phyloP scores from a whole-genome alignment of 2,113 vertebrate species.

The Seriola aureovittata region DNA sequence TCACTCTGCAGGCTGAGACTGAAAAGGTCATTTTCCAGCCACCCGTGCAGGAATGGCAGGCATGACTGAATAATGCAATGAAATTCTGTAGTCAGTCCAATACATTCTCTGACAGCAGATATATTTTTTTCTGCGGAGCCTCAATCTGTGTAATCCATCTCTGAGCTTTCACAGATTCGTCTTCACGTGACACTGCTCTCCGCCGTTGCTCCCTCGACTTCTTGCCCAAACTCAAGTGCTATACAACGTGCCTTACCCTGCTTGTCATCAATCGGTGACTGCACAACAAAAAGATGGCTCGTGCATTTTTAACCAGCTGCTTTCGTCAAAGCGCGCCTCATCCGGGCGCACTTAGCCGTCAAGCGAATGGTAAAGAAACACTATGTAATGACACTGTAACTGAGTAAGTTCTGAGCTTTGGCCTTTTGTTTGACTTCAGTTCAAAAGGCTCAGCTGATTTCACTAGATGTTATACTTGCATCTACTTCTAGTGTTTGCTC shows the following conservation, averaged over 20 bases:
- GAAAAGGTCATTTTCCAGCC: constrained; percentile 61
- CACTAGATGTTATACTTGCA: neutral
- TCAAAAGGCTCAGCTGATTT: constrained; percentile 2
- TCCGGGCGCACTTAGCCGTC: constrained; percentile 22
- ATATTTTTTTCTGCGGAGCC: constrained; percentile 15
- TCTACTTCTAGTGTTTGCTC: neutral
- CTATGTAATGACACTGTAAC: neutral
- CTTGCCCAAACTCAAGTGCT: constrained; percentile 32
- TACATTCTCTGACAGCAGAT: constrained; percentile 39
- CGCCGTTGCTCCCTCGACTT: neutral
- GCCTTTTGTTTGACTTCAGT: constrained; percentile 1
- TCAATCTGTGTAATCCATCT: constrained; percentile 13
- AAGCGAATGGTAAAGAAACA: constrained; percentile 20
- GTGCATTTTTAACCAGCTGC: constrained; percentile 41
- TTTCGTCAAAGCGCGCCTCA: constrained; percentile 6
- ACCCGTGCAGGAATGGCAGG: constrained; percentile 10
- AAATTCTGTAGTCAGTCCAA: constrained; percentile 32
- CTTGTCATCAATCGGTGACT: constrained; percentile 25
- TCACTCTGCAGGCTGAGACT: constrained; percentile 27
- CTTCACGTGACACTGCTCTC: neutral
- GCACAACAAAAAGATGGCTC: constrained; percentile 35
- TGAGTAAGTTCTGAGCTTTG: constrained; percentile 2
- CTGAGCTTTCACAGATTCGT: constrained; percentile 3
- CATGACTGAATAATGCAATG: constrained; percentile 46
- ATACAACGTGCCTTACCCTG: constrained; percentile 13